These are phyloP conservation scores for Hesperophylax magnus DNA, from an alignment of 1,140 invertebrate species.

Conservation along the genomic window DNA sequence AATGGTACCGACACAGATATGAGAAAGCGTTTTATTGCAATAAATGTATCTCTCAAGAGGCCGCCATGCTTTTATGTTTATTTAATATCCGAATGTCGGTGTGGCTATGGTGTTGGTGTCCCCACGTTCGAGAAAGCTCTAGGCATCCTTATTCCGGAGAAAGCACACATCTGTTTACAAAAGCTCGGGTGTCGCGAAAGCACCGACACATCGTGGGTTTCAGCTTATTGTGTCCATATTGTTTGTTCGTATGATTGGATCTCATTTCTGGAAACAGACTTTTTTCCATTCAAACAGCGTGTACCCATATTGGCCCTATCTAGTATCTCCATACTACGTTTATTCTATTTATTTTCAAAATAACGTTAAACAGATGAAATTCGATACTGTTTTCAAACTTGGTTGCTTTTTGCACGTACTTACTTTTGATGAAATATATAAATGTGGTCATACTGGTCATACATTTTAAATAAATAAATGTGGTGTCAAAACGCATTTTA, in stretches of 20 bases:
- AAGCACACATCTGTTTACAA: background rate
- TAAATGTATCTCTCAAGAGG: conserved; percentile 50
- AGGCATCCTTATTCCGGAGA: too few relatives aligned
- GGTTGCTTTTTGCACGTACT: too few relatives aligned
- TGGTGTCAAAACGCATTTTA: too few relatives aligned
- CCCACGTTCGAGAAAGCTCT: conserved; percentile 7
- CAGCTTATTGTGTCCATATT: conserved; percentile 14
- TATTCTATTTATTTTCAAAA: too few relatives aligned
- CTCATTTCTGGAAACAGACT: background rate
- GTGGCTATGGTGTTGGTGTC: background rate
- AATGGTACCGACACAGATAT: conserved; percentile 38
- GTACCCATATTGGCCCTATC: too few relatives aligned
- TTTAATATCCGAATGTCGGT: conserved; percentile 21
- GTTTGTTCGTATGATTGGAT: conserved; percentile 21
- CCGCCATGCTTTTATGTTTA: conserved; percentile 31
- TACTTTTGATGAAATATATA: too few relatives aligned
- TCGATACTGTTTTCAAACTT: too few relatives aligned
- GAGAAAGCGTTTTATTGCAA: conserved; percentile 56
- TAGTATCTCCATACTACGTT: too few relatives aligned
- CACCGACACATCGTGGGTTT: background rate
- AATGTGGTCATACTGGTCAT: too few relatives aligned
- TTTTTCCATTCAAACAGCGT: background rate
- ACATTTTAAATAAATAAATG: too few relatives aligned
- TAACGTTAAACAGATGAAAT: too few relatives aligned
- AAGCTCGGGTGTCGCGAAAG: background rate